Base-by-base conservation (phyloP, 2,797 vertebrate genomes). In the Muraenolepis orangiensis region DNA sequence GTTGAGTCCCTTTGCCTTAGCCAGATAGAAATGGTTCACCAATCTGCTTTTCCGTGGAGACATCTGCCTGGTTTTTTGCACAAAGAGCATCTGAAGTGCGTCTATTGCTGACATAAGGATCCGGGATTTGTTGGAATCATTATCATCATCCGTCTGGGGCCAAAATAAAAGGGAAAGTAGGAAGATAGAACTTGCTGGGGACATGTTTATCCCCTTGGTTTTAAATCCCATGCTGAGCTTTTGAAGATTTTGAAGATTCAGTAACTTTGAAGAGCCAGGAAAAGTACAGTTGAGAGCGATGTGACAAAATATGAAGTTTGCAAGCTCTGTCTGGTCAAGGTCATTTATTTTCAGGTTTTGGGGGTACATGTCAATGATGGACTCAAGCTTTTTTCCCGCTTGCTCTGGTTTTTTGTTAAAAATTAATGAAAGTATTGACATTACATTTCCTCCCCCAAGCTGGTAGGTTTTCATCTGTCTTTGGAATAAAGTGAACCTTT, bases 161-260 rank as follows among this genome's bases (percentile, higher is more conserved):
- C 94, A 94, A 80, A 93, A 92, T 6, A 94, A 80, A 70, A 94
- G 80, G 5, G 87, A 92, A 16, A 91, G 89, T 67, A 94, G 68
- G 70, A 94, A 92, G 0, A 84, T 73, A 68, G 91, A 90, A 0
- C 78, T 42, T 42, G 40, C 92, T 72, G 92, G 80, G 28, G 89
- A 79, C 20, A 5, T 7, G 0, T 78, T 0, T 71, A 72, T 91
- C 0, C 36, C 80, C 0, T 20, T 82, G 72, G 72, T 87, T 30
- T 61, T 68, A 72, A 94, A 92, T 13, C 82, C 82, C 36, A 0
- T 64, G 64, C 90, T 89, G 69, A 93, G 1, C 1, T 89, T 0
- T 66, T 91, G 87, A 6, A 94, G 2, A 6, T 81, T 75, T 66
- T 66, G 28, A 34, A 87, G 69, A 0, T 89, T 73, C 29, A 89